Conservation (phyloP, 2,113 vertebrate species). For the Scatophagus argus region DNA sequence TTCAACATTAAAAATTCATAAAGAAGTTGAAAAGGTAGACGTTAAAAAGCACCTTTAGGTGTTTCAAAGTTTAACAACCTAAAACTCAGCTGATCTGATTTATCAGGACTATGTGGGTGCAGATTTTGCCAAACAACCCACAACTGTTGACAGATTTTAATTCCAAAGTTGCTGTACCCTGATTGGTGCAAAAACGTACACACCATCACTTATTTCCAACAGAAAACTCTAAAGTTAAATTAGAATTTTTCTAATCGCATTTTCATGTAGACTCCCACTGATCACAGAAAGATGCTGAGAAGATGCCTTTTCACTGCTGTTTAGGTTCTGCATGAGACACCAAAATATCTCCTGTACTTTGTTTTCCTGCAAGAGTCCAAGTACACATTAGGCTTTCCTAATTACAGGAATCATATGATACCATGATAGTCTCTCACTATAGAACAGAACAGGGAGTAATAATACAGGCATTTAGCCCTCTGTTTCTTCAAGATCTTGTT, state of each 20-base stretch:
- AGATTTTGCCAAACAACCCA: not conserved
- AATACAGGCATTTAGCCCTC: slow-evolving; percentile 57
- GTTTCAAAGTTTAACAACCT: too few species aligned
- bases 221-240: too few species aligned
- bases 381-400: slow-evolving; percentile 46
- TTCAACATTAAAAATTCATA: too few species aligned
- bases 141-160: not conserved
- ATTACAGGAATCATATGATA: slow-evolving; percentile 57
- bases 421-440: slow-evolving; percentile 26
- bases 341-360: not conserved
- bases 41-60: too few species aligned
- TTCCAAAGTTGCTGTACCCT: not conserved
- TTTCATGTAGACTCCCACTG: not conserved
- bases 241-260: too few species aligned
- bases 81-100: not conserved
- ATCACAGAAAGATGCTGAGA: too few species aligned
- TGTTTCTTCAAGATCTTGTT: slow-evolving; percentile 63
- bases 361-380: slow-evolving; percentile 35
- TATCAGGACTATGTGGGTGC: not conserved
- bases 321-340: not conserved
- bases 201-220: too few species aligned
- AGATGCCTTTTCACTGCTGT: too few species aligned
- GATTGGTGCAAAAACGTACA: not conserved
- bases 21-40: not conserved
- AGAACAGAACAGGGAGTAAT: slow-evolving; percentile 47